Evolutionary conservation across 2,888 invertebrate genomes (phyloP).

Genomic region (Periphyllus acericola): DNA sequence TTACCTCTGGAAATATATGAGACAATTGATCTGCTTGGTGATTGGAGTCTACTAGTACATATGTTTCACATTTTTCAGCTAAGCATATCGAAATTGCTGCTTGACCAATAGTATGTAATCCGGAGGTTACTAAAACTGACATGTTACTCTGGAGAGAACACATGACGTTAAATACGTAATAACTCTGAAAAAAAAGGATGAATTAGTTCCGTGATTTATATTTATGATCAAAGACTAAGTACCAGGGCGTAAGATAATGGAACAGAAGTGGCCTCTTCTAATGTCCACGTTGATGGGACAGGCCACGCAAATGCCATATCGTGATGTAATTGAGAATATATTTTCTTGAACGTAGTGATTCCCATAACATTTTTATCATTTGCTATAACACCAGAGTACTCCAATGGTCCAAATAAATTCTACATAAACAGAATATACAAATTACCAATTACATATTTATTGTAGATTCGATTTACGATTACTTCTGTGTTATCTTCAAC

Average conservation of each 20-base stretch:
- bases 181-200: conserved; percentile 7
- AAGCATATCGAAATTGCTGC: conserved; percentile 37
- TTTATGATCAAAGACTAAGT: neutral
- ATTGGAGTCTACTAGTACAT: neutral
- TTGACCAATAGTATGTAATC: conserved; percentile 10
- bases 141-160: neutral
- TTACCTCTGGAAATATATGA: conserved; percentile 18
- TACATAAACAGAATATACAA: neutral
- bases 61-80: neutral
- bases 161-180: conserved; percentile 32
- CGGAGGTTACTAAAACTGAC: conserved; percentile 20
- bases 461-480: neutral
- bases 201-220: neutral
- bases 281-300: conserved; percentile 72
- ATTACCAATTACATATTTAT: neutral
- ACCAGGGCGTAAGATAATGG: conserved; percentile 68
- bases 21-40: neutral
- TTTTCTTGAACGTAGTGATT: conserved; percentile 67
- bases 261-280: conserved; percentile 75
- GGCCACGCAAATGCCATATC: conserved; percentile 70
- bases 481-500: conserved; percentile 25
- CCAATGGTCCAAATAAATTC: conserved; percentile 70
- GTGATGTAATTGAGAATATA: conserved; percentile 70
- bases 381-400: conserved; percentile 70
- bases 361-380: conserved; percentile 69